Evolutionary conservation across 2,113 vertebrate genomes (phyloP).

Genomic region (Catagonus wagneri): DNA sequence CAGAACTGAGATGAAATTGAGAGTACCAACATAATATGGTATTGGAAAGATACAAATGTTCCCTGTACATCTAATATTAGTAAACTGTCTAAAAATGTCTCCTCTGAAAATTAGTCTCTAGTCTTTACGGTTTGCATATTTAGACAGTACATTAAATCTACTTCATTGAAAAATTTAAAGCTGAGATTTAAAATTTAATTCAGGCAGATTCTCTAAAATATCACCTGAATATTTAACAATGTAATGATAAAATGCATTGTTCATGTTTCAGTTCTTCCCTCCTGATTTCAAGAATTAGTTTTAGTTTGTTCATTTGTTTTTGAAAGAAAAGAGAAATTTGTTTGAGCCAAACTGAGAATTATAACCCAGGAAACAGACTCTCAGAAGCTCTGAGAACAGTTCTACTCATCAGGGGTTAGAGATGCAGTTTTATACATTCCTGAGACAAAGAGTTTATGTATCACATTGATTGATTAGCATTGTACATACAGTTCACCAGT

Average conservation of each 20-base stretch:
- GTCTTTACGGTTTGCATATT: background rate
- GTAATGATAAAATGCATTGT: background rate
- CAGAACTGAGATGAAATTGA: background rate
- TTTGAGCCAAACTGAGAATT: background rate
- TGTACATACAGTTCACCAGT: background rate
- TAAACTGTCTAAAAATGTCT: background rate
- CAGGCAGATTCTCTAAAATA: background rate
- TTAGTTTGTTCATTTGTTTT: too few relatives aligned
- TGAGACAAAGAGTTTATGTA: background rate
- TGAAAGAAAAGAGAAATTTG: background rate
- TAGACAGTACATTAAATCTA: background rate
- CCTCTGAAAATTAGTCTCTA: background rate
- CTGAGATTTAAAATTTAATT: background rate
- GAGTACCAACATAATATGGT: background rate
- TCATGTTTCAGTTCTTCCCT: background rate
- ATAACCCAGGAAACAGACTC: background rate
- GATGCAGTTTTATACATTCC: background rate
- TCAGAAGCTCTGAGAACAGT: background rate
- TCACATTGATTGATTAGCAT: background rate
- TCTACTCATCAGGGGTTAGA: background rate
- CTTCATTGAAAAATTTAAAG: background rate
- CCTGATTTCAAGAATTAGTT: background rate
- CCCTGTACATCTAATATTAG: background rate
- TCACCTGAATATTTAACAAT: background rate
- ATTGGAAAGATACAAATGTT: background rate